Evolutionary conservation across 2,888 invertebrate genomes (phyloP).

Genomic region (Pantelozetes paolii): DNA sequence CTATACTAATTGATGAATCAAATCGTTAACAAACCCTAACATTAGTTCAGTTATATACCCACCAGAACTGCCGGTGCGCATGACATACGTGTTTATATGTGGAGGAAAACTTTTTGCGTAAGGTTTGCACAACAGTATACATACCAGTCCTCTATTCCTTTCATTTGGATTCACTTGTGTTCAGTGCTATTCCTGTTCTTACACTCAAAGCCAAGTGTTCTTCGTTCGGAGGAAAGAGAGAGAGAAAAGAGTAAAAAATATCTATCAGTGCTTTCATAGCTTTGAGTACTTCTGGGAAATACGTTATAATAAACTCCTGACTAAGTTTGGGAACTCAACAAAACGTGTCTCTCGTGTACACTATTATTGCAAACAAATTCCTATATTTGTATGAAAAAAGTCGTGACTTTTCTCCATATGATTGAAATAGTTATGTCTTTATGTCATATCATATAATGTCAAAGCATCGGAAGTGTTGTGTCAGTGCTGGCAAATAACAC

Average conservation of each 20-base stretch:
- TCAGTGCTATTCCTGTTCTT: not conserved
- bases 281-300: slow-evolving; percentile 9
- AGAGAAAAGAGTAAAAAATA: too few relatives aligned
- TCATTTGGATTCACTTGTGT: slow-evolving; percentile 6
- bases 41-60: not conserved
- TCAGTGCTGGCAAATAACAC: slow-evolving; percentile 16
- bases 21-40: not conserved
- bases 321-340: slow-evolving; percentile 2
- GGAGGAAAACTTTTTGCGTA: slow-evolving; percentile 2
- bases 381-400: not conserved
- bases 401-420: slow-evolving; percentile 18
- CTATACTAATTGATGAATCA: not conserved
- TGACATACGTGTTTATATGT: not conserved
- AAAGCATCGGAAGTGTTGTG: slow-evolving; percentile 14
- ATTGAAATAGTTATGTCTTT: slow-evolving; percentile 14
- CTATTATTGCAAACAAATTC: not conserved
- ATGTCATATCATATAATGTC: slow-evolving; percentile 30
- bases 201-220: not conserved
- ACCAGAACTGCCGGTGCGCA: not conserved
- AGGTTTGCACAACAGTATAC: slow-evolving; percentile 11
- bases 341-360: slow-evolving; percentile 19
- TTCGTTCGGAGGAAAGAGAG: not conserved
- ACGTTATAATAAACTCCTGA: not conserved
- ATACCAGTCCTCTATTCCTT: slow-evolving; percentile 8
- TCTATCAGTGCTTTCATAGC: too few relatives aligned